Conservation (phyloP, 2,797 vertebrate genomes). For the Gymnothorax reevesii region DNA sequence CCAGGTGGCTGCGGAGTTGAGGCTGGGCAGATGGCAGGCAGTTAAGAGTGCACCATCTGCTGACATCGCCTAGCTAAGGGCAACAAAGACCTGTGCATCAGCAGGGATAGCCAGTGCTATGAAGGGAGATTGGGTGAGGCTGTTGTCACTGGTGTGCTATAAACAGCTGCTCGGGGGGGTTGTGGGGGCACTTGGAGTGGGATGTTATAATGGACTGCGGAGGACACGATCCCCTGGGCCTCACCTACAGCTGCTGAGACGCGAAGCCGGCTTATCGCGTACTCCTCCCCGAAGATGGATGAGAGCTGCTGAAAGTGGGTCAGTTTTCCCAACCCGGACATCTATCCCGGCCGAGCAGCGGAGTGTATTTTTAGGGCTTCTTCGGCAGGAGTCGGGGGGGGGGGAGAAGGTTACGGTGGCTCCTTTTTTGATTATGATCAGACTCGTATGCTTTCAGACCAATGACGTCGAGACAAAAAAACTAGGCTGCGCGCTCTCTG, state of each 20-base stretch:
- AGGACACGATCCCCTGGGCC: background rate
- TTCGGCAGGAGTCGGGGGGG: background rate
- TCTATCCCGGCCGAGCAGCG: background rate
- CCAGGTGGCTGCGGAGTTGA: constrained; percentile 13
- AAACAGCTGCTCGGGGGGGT: background rate
- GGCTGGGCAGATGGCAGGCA: constrained; percentile 24
- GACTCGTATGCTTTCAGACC: background rate
- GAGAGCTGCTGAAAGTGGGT: background rate
- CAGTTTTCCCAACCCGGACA: background rate
- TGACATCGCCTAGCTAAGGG: constrained; percentile 11
- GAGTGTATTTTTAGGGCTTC: background rate
- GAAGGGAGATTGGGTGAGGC: background rate
- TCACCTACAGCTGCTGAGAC: background rate
- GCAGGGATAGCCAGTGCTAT: background rate
- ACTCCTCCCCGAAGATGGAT: background rate
- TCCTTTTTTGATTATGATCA: constrained; percentile 1
- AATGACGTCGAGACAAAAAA: too few relatives aligned
- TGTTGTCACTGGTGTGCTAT: background rate
- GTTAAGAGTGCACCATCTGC: background rate
- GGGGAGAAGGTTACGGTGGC: background rate
- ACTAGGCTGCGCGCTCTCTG: too few relatives aligned
- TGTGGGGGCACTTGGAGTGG: background rate
- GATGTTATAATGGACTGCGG: background rate
- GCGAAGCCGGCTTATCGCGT: background rate
- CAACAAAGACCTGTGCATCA: background rate